Evolutionary conservation across 2,113 vertebrate genomes (phyloP), one percentile per base, ranked within the genome.

Genomic region (Brevimyrus niger): DNA sequence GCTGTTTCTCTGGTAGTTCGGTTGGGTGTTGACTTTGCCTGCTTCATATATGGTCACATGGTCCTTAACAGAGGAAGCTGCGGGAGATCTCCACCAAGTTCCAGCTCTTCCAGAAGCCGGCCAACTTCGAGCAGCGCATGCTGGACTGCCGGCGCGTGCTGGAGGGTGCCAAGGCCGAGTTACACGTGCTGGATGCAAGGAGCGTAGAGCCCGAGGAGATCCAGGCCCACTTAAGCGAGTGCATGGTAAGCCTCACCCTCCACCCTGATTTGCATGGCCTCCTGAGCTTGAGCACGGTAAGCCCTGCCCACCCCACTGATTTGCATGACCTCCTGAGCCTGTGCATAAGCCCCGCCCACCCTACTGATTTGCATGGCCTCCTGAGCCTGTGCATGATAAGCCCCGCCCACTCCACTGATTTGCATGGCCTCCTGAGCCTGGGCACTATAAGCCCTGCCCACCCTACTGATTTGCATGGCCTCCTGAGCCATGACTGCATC

Each of bases 101-200:
- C 92, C 98, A 99, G 94, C 97, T 99, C 17, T 99, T 99, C 94
- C 98, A 99, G 95, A 99, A 99, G 92, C 98, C 98, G 19, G 98
- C 98, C 1, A 98, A 99, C 94, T 99, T 99, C 91, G 98, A 99
- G 92, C 98, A 99, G 92, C 97, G 98, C 53, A 99, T 99, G 98
- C 89, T 99, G 89, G 98, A 99, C 91, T 99, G 98, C 90, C 97
- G 96, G 90, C 95, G 96, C 0, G 96, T 99, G 61, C 93, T 99
- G 90, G 98, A 99, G 1, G 95, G 96, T 0, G 98, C 99, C 90
- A 97, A 97, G 92, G 94, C 94, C 0, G 98, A 99, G 87, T 96
- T 99, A 69, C 96, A 97, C 3, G 92, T 99, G 38, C 94, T 99
- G 90, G 96, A 97, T 21, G 94, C 97, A 88, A 97, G 95, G 46